These are phyloP conservation scores for Drosophila cracens DNA, from an alignment of 2,888 invertebrate genomes.

Conservation along the genomic window DNA sequence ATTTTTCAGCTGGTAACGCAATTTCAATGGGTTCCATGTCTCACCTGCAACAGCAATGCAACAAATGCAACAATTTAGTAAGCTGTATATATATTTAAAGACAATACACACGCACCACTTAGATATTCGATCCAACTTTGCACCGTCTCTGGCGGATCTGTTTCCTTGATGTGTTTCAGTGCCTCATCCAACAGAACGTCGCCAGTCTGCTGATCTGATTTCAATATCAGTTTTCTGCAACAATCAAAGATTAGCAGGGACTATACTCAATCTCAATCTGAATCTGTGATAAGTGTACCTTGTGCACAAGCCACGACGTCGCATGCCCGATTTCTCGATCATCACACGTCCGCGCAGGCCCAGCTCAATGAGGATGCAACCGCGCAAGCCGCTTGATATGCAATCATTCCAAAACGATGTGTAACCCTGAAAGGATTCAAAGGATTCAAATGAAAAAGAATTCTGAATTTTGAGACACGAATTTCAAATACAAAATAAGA, in stretches of 20 bases:
- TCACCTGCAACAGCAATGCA: conserved; percentile 88
- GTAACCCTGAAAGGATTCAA: conserved; percentile 90
- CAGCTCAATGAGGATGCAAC: conserved; percentile 99
- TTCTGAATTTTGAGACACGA: neutral
- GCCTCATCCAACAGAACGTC: conserved; percentile 98
- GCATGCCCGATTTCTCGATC: conserved; percentile 98
- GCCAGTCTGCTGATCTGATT: conserved; percentile 97
- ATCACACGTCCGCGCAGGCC: conserved; percentile 97
- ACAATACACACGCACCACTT: conserved; percentile 89
- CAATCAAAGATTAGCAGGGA: conserved; percentile 1
- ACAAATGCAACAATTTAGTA: neutral
- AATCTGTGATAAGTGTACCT: conserved; percentile 87
- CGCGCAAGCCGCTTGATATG: conserved; percentile 99
- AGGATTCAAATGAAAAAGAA: neutral
- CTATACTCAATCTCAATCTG: neutral
- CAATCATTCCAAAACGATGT: conserved; percentile 99
- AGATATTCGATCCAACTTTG: conserved; percentile 99
- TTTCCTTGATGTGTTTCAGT: conserved; percentile 98
- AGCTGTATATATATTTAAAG: neutral
- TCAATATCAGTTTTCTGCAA: conserved; percentile 90
- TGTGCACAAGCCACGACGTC: conserved; percentile 95
- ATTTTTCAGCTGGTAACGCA: conserved; percentile 99
- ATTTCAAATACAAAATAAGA: neutral
- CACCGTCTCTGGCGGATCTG: conserved; percentile 98
- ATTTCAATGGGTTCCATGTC: conserved; percentile 99